These are phyloP conservation scores for Plagodis dolabraria DNA, from an alignment of 2,888 invertebrate species.

Conservation along the genomic window DNA sequence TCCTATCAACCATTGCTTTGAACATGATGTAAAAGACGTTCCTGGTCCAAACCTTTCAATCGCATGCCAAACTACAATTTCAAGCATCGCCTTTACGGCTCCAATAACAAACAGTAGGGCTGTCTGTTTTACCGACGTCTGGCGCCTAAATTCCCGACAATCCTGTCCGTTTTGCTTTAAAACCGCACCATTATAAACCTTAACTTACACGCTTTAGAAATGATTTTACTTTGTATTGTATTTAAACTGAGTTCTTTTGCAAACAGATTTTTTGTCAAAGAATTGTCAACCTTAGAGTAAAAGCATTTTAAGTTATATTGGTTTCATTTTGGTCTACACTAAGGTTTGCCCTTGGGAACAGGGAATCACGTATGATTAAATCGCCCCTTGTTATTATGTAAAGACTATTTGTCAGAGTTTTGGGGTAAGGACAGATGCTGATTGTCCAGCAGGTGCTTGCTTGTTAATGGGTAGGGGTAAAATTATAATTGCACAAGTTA, in stretches of 20 bases:
- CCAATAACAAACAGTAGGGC: constrained; percentile 45
- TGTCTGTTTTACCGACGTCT: constrained; percentile 64
- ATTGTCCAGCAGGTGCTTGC: constrained; percentile 31
- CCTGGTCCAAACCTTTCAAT: constrained; percentile 19
- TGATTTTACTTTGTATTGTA: background rate
- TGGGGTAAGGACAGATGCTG: constrained; percentile 37
- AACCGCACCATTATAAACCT: background rate
- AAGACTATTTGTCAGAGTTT: constrained; percentile 37
- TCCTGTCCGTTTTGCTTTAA: constrained; percentile 40
- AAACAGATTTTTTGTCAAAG: constrained; percentile 4
- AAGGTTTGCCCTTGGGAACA: constrained; percentile 20
- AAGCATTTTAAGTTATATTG: constrained; percentile 11
- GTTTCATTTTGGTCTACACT: background rate
- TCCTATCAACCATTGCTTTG: background rate
- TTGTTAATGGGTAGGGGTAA: constrained; percentile 10
- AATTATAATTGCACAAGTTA: constrained; percentile 6
- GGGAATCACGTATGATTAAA: constrained; percentile 27
- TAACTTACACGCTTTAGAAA: background rate
- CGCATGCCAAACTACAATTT: constrained; percentile 51
- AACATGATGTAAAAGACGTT: constrained; percentile 12
- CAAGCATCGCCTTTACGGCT: constrained; percentile 42
- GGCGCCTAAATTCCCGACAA: constrained; percentile 70
- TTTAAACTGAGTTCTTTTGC: background rate
- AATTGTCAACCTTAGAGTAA: constrained; percentile 30
- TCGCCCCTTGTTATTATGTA: constrained; percentile 41